Evolutionary conservation across 2,797 vertebrate genomes (phyloP).

Genomic region (Brachymystax lenok): DNA sequence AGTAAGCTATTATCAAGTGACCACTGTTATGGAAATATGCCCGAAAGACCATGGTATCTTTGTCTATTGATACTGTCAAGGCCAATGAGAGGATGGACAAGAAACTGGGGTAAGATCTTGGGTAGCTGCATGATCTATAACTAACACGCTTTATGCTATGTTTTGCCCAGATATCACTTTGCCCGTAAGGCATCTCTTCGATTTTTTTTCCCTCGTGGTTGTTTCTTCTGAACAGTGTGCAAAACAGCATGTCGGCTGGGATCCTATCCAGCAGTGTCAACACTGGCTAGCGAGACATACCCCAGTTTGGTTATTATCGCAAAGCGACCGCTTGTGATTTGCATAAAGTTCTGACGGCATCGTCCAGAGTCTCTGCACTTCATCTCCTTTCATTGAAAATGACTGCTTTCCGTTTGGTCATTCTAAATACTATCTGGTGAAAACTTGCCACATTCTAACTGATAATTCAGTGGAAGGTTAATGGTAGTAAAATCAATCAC

Average conservation of each 20-base stretch:
- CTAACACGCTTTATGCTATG: background rate
- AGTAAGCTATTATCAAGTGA: background rate
- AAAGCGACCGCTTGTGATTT: background rate
- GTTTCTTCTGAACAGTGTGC: background rate
- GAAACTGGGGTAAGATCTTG: background rate
- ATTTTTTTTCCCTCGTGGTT: no score
- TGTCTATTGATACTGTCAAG: background rate
- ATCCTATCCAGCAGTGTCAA: background rate
- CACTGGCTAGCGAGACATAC: background rate
- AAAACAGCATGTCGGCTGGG: background rate
- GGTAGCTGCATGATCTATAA: background rate
- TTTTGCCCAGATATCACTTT: no score
- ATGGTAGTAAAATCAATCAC: no score
- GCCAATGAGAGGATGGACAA: background rate
- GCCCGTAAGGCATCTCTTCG: no score
- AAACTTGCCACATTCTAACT: background rate
- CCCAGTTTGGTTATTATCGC: background rate
- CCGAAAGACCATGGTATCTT: background rate
- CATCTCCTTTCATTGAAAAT: background rate
- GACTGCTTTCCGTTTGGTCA: background rate
- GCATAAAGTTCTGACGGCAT: background rate
- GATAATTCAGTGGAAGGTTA: no score
- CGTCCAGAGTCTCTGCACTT: background rate
- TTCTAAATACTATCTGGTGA: background rate
- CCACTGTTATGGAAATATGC: background rate